Conservation (phyloP, 2,797 vertebrate species). For the Acanthis flammea region DNA sequence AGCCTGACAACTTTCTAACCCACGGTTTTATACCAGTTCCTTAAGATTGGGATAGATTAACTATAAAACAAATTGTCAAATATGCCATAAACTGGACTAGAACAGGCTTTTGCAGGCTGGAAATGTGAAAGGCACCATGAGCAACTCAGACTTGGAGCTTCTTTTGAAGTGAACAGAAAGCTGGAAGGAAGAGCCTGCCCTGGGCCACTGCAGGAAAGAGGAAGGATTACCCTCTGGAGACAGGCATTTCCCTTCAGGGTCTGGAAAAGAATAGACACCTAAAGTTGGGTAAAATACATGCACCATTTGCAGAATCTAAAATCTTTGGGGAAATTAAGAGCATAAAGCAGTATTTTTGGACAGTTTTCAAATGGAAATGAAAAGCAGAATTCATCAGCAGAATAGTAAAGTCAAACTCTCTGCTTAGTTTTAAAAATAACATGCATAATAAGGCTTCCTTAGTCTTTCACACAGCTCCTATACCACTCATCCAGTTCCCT, state of each 20-base stretch:
- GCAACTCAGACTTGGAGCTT: background rate
- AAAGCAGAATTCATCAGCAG: background rate
- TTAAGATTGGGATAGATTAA: background rate
- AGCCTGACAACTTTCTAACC: background rate
- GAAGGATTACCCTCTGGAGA: background rate
- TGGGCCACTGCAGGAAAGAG: background rate
- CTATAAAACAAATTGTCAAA: background rate
- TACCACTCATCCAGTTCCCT: background rate
- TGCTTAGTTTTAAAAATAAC: background rate
- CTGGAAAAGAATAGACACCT: background rate
- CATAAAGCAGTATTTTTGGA: background rate
- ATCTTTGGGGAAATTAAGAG: background rate
- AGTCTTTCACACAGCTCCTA: background rate
- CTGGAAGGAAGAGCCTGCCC: background rate
- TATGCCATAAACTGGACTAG: background rate
- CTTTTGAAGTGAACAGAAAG: background rate
- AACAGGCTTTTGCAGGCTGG: background rate
- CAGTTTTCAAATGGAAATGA: background rate
- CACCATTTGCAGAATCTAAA: background rate
- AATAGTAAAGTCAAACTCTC: background rate
- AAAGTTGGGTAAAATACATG: background rate
- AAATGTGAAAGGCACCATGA: background rate
- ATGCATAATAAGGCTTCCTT: background rate
- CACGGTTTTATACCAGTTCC: background rate
- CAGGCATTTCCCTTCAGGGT: background rate